These are phyloP conservation scores for Poecilia latipinna DNA, from an alignment of 2,113 vertebrate genomes.

Conservation along the genomic window DNA sequence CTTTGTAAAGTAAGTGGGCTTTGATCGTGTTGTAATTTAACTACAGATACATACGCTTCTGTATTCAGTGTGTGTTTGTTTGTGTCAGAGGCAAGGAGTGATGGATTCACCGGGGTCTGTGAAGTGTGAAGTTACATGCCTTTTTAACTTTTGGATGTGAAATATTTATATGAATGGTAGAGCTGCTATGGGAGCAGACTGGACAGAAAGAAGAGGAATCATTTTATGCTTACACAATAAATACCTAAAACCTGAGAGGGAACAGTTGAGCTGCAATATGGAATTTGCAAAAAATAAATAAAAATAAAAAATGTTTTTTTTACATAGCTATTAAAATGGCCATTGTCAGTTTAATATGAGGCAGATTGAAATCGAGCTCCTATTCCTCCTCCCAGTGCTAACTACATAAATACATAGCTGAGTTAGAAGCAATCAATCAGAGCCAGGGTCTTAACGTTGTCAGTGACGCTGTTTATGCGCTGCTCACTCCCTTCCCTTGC, in stretches of 20 bases:
- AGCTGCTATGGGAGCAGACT: constrained; percentile 38
- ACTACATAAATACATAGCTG: too few relatives aligned
- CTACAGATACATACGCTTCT: background rate
- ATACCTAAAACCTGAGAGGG: background rate
- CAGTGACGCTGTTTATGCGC: too few relatives aligned
- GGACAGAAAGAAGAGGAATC: constrained; percentile 14
- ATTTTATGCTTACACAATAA: constrained; percentile 33
- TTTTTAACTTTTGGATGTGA: constrained; percentile 66
- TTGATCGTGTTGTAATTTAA: background rate
- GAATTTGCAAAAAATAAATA: background rate
- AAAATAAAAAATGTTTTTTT: too few relatives aligned
- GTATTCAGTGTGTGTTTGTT: constrained; percentile 16
- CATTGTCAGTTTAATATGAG: too few relatives aligned
- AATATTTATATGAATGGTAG: constrained; percentile 65
- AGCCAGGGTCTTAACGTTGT: too few relatives aligned
- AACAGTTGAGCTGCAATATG: background rate
- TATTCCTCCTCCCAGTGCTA: too few relatives aligned
- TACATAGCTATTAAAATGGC: too few relatives aligned
- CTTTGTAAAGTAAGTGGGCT: background rate
- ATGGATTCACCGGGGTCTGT: constrained; percentile 54
- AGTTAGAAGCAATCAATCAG: too few relatives aligned
- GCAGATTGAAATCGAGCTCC: too few relatives aligned
- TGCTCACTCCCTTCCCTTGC: too few relatives aligned
- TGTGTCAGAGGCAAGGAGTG: background rate
- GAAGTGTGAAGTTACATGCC: constrained; percentile 65